phyloP scores from a whole-genome alignment of 2,888 invertebrate species.

The Cephus runcator region DNA sequence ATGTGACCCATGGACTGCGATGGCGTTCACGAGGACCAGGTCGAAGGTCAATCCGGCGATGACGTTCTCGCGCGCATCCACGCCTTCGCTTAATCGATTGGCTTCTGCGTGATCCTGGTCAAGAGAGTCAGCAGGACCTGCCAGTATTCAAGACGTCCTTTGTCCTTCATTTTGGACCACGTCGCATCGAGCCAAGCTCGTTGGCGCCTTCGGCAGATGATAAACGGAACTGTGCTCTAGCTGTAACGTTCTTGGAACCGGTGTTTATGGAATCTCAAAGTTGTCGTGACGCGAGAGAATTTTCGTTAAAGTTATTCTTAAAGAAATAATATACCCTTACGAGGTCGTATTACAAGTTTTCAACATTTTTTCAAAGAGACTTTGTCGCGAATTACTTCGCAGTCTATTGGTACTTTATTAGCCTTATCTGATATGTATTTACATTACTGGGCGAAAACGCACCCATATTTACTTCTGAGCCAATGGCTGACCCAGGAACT shows the following conservation, averaged over 20 bases:
- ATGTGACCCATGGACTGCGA: conserved; percentile 55
- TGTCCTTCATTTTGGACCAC: not conserved
- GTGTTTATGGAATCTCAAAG: not conserved
- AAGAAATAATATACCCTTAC: not conserved
- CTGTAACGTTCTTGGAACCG: not conserved
- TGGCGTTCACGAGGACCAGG: conserved; percentile 28
- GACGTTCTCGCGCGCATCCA: conserved; percentile 53
- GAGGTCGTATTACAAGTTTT: not conserved
- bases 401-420: not conserved
- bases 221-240: not conserved
- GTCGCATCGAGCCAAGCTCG: not conserved
- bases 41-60: conserved; percentile 33
- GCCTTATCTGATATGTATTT: not conserved
- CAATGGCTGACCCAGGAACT: conserved; percentile 30
- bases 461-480: conserved; percentile 14
- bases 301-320: not conserved
- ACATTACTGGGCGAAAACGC: not conserved
- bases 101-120: not conserved
- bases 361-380: not conserved
- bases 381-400: not conserved
- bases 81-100: conserved; percentile 48
- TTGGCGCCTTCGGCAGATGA: not conserved
- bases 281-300: not conserved
- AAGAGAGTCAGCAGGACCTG: not conserved
- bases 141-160: not conserved